Evolutionary conservation across 2,888 invertebrate genomes (phyloP), one percentile per base, ranked within the genome.

Genomic region (Gnatocerus cornutus): DNA sequence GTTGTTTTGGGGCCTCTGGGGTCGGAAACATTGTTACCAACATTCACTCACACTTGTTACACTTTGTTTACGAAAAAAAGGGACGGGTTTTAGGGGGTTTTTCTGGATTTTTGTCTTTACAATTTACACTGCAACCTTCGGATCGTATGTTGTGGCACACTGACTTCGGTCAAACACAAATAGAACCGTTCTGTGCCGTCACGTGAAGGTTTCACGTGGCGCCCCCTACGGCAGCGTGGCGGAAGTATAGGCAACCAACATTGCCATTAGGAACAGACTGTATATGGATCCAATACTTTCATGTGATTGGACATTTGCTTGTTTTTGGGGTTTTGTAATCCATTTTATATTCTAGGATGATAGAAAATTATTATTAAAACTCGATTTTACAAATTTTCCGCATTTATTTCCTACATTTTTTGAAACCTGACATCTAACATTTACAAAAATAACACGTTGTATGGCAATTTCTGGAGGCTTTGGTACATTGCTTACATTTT

Each of bases 161-260:
- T 67, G 66, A 59, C 39, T 58, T 67, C 50, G 41, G 66, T 59
- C 46, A 30, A 67, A 67, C 66, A 59, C 66, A 67, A 67, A 67
- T 67, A 67, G 66, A 58, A 50, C 59, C 10, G 30, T 52, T 58
- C 52, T 58, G 52, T 65, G 55, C 43, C 56, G 56, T 67, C 50
- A 67, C 43, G 43, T 46, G 30, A 33, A 37, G 50, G 21, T 14
- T 30, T 9, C 21, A 29, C 27, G 43, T 53, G 63, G 63, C 63
- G 63, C 21, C 63, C 27, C 29, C 63, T 13, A n/a, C 21, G 9
- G 6, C 8, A 5, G 9, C 33, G 52, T 41, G 12, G 6, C 12
- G 3, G 41, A 13, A 41, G 7, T 37, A 5, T 41, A 12, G 10
- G 53, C 53, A 53, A 33, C 33, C 53, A 30, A 27, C n/a, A 13